These are phyloP conservation scores for Equus quagga DNA, from an alignment of 2,113 vertebrate species.

Conservation along the genomic window DNA sequence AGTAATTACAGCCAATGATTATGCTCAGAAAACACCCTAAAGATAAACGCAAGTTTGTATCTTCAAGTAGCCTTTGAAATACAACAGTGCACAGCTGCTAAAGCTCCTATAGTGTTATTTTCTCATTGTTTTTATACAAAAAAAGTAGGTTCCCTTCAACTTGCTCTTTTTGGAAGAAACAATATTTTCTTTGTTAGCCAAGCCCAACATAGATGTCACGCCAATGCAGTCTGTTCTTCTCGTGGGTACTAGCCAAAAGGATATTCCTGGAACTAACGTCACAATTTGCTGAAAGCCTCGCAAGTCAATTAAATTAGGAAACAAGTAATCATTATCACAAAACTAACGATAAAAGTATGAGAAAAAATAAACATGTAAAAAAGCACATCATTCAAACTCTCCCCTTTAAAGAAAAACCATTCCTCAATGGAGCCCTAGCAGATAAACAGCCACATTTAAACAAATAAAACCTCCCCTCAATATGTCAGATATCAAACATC, in stretches of 20 bases:
- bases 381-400: constrained; percentile 55
- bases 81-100: constrained; percentile 21
- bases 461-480: constrained; percentile 18
- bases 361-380: constrained; percentile 61
- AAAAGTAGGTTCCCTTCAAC: constrained; percentile 56
- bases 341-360: constrained; percentile 77
- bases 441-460: background rate
- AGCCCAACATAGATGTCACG: background rate
- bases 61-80: constrained; percentile 71
- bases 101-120: constrained; percentile 41
- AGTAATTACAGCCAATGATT: constrained; percentile 12
- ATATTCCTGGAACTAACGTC: constrained; percentile 74
- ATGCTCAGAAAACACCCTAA: background rate
- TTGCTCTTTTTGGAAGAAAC: constrained; percentile 73
- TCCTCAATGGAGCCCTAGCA: background rate
- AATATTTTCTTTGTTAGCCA: constrained; percentile 73
- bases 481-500: background rate
- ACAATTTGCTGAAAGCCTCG: constrained; percentile 76
- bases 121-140: constrained; percentile 38
- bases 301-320: constrained; percentile 77
- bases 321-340: constrained; percentile 80
- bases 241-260: constrained; percentile 34
- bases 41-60: background rate
- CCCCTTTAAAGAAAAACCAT: background rate
- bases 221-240: constrained; percentile 25